These are phyloP conservation scores for Sebastes steindachneri DNA, from an alignment of 2,797 vertebrate species.

Conservation along the genomic window DNA sequence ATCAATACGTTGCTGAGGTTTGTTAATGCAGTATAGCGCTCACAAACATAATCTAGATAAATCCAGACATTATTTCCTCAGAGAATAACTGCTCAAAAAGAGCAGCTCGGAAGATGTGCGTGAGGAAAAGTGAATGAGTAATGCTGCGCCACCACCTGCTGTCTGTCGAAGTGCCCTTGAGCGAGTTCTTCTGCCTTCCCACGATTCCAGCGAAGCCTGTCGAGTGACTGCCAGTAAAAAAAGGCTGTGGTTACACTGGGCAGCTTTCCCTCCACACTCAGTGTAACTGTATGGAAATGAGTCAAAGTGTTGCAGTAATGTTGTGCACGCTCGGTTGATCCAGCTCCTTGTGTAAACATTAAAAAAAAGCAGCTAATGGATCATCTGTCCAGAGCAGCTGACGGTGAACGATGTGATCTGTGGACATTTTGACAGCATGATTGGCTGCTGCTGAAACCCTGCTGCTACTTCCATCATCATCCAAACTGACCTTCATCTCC, in stretches of 20 bases:
- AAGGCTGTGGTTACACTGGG: background rate
- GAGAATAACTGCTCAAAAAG: background rate
- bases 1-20: background rate
- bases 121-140: background rate
- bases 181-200: background rate
- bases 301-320: background rate
- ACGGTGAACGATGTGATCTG: background rate
- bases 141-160: background rate
- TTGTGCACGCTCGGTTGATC: background rate
- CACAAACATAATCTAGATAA: background rate
- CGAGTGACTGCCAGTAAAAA: background rate
- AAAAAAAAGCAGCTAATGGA: background rate
- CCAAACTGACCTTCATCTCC: background rate
- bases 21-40: background rate
- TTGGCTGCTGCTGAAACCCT: background rate
- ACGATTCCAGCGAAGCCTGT: background rate
- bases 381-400: background rate
- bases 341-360: background rate
- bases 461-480: background rate
- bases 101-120: background rate
- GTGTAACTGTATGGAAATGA: background rate
- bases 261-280: background rate
- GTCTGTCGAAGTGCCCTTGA: background rate
- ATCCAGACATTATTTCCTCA: background rate
- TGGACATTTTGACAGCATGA: background rate